Evolutionary conservation across 1,140 invertebrate species (phyloP), one percentile per base, ranked within the genome.

Genomic region (Pogonomyrmex californicus): DNA sequence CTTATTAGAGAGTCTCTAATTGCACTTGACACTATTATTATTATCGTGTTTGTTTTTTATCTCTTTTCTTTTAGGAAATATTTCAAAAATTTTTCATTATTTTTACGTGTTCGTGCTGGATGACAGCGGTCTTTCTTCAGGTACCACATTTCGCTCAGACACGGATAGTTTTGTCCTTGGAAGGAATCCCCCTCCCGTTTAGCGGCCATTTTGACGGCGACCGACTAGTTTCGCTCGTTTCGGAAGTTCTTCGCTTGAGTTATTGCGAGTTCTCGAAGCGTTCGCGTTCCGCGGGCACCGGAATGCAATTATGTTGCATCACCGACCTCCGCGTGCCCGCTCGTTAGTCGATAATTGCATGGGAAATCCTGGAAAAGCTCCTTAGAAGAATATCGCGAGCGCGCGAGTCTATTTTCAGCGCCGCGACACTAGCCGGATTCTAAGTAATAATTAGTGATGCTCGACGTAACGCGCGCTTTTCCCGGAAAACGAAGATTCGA

Each of bases 261-360:
- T 83, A 75, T 73, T 60, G 68, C 79, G 41, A 73, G 54, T 62
- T 83, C 79, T 49, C 79, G 79, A 75, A 83, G 79, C 79, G 79
- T 60, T 82, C 79, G 79, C 79, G 79, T 75, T 83, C 79, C 68
- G 79, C 79, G 79, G 41, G 41, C 68, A 70, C 4, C 41, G 79
- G 79, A 83, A 83, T 83, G 79, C 79, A 83, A 83, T 83, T 83
- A 83, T 75, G 79, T 83, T 83, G 79, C 79, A 83, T 83, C 79
- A 83, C 77, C 77, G 63, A 79, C 79, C 79, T 71, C 76, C 60
- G 33, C 79, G 79, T 58, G 66, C 62, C 77, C 56, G 68, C 68
- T 62, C 79, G 79, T 83, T 83, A 83, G 79, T 75, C 68, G 79
- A 83, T 83, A 83, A 83, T 83, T 83, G 68, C 68, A 75, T 75